A percentile compares a stretch with the other conserved stretches of the same genome.
Evolutionary conservation across 1,140 invertebrate species (phyloP).

Genomic region (Tetragonula clypearis): DNA sequence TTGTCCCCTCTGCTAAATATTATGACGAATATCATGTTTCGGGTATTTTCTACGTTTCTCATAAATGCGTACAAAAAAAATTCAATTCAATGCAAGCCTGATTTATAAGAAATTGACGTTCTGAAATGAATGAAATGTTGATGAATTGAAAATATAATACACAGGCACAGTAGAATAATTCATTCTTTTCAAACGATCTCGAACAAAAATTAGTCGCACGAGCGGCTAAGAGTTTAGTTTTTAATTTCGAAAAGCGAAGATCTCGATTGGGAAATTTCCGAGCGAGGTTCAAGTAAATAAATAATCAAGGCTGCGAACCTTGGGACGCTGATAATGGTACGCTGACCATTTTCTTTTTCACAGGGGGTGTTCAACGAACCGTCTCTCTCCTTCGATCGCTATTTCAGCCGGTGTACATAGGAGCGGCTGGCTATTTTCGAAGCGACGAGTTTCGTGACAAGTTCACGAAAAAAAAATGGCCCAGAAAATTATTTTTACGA

Average conservation of each 20-base stretch:
- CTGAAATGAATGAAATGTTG: no score
- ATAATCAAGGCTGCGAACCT: background rate
- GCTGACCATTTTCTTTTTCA: background rate
- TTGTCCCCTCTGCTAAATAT: no score
- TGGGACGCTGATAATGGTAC: background rate
- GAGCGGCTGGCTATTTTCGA: background rate
- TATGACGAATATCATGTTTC: no score
- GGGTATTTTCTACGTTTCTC: no score
- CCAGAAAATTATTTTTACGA: no score
- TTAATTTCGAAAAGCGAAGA: background rate
- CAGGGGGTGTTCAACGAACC: background rate
- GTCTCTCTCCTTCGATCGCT: background rate
- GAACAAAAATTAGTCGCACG: background rate
- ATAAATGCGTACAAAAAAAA: no score
- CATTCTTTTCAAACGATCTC: background rate
- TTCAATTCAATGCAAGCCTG: no score
- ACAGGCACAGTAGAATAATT: background rate
- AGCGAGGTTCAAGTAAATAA: background rate
- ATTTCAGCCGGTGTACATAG: background rate
- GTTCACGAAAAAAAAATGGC: no score
- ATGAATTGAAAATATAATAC: no score
- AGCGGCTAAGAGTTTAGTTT: background rate
- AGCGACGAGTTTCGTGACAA: background rate
- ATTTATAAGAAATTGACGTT: no score
- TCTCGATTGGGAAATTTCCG: background rate